phyloP scores from a whole-genome alignment of 2,888 invertebrate species.

The Barypeithes pellucidus region DNA sequence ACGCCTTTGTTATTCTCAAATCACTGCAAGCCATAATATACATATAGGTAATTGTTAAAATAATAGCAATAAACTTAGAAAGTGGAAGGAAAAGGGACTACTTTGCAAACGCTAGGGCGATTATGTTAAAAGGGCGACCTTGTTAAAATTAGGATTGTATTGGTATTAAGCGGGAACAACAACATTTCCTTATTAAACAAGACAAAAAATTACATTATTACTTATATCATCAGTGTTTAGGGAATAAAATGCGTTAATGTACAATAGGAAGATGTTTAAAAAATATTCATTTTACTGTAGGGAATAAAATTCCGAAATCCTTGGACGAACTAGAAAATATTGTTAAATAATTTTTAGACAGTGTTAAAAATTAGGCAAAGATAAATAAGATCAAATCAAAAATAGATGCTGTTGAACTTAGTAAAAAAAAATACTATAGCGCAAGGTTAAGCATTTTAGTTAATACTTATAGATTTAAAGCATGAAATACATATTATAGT shows the following conservation, averaged over 20 bases:
- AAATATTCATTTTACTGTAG: not conserved
- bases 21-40: not conserved
- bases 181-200: no score
- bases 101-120: not conserved
- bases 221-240: not conserved
- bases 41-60: no score
- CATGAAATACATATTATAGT: not conserved
- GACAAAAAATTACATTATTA: no score
- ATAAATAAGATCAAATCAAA: conserved; percentile 36
- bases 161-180: no score
- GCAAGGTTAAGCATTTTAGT: conserved; percentile 1
- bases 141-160: not conserved
- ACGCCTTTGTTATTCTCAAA: not conserved
- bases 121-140: not conserved
- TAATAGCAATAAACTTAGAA: no score
- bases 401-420: conserved; percentile 28
- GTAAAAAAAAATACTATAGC: conserved; percentile 15
- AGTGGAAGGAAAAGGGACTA: not conserved
- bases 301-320: conserved; percentile 33
- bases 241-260: conserved; percentile 13
- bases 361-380: conserved; percentile 7
- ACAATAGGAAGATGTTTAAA: not conserved
- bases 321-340: conserved; percentile 2
- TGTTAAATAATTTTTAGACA: conserved; percentile 20
- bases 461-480: conserved; percentile 1